Evolutionary conservation across 2,888 invertebrate genomes (phyloP).

Genomic region (Caenorhabditis sp.): DNA sequence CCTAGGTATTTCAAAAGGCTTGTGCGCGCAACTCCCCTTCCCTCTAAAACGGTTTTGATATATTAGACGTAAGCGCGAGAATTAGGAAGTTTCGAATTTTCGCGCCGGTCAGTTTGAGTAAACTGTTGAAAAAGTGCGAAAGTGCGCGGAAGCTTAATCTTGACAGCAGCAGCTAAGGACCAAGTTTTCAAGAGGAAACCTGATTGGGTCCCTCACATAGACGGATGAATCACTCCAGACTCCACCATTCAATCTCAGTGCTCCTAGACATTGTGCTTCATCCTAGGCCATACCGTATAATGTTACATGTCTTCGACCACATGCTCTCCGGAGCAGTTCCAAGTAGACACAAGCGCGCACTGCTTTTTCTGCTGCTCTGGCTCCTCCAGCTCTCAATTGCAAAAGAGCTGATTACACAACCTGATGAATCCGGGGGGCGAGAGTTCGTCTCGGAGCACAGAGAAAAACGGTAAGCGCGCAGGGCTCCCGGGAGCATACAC

Average conservation of each 20-base stretch:
- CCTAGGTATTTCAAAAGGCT: constrained; percentile 19
- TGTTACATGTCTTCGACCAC: constrained; percentile 13
- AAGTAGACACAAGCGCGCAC: constrained; percentile 50
- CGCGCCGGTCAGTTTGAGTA: constrained; percentile 15
- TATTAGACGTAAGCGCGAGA: constrained; percentile 26
- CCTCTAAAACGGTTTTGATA: constrained; percentile 27
- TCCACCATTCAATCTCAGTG: constrained; percentile 1
- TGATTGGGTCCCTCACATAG: no score
- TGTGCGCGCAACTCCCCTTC: constrained; percentile 11
- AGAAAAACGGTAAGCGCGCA: constrained; percentile 41
- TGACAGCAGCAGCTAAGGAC: no score
- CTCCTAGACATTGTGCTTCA: background rate
- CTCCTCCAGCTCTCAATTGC: constrained; percentile 27
- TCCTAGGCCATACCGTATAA: constrained; percentile 24
- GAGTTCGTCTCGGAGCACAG: constrained; percentile 1
- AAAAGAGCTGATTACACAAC: constrained; percentile 62
- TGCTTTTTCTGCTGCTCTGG: constrained; percentile 26
- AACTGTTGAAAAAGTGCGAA: background rate
- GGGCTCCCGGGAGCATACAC: constrained; percentile 31
- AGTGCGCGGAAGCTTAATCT: constrained; percentile 16
- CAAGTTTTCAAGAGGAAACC: no score
- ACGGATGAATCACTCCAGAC: no score
- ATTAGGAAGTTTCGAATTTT: constrained; percentile 14
- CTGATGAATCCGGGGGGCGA: constrained; percentile 53
- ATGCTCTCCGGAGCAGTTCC: constrained; percentile 25